Base-by-base conservation (phyloP, 2,888 invertebrate genomes). In the Patella depressa region DNA sequence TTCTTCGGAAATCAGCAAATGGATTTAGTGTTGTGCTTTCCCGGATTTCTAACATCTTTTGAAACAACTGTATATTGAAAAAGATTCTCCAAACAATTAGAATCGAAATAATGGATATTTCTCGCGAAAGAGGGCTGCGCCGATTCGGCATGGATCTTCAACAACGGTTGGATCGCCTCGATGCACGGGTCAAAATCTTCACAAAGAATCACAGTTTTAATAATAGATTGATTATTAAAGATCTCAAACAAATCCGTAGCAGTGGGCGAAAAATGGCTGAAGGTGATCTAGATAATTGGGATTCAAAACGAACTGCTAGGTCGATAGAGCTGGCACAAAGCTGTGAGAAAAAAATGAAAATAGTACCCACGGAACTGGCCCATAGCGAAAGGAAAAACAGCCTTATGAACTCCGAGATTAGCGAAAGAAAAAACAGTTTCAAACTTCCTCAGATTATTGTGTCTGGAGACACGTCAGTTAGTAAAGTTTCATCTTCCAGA, bases 191-290 rank as follows among this genome's bases (percentile, higher is more conserved):
- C 11, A 65, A 65, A 65, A 65, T 65, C 19, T 65, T 65, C 65
- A 65, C 11, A 24, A 65, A 65, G 24, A 65, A 65, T 65, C 65
- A 65, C 65, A 65, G 65, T 12, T 65, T 65, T 65, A 24, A 19
- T 3, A 65, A 14, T 14, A 19, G 65, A 19, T 24, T 19, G 12
- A 24, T 65, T 12, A 65, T 19, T 11, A 65, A 65, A 19, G 65
- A 65, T 65, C 65, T 65, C 19, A 9, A 5, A 3, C 19, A 65
- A 11, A 65, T 65, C 19, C 11, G 19, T 19, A 9, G 19, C 24
- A 65, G 65, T 17, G 24, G 24, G 24, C 19, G 65, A 14, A 65
- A 65, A 65, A 24, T 19, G 19, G 65, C 65, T 24, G 19, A 12
- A 9, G 24, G 24, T 65, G 65, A 65, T 65, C 24, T 65, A 65